phyloP scores from a whole-genome alignment of 2,888 invertebrate species.

The Piscicola geometra region DNA sequence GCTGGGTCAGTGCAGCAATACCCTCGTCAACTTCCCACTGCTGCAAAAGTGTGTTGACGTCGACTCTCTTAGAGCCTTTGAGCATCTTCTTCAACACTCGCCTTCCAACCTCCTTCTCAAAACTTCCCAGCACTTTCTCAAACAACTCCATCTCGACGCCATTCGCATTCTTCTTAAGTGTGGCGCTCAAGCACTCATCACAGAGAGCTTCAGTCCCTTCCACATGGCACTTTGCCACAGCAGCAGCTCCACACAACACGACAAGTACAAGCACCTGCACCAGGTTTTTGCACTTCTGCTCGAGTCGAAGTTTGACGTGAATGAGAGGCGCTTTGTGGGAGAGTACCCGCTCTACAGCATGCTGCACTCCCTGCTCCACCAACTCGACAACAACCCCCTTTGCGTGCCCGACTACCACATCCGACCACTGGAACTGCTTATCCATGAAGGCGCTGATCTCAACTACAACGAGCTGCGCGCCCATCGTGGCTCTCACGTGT shows the following conservation, averaged over 20 bases:
- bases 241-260: conserved; percentile 22
- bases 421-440: conserved; percentile 45
- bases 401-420: conserved; percentile 44
- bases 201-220: conserved; percentile 49
- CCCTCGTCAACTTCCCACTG: conserved; percentile 38
- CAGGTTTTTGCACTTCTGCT: conserved; percentile 48
- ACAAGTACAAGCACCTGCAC: conserved; percentile 47
- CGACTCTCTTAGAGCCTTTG: conserved; percentile 47
- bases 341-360: conserved; percentile 51
- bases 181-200: conserved; percentile 41
- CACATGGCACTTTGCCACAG: conserved; percentile 48
- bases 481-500: not conserved
- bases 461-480: conserved; percentile 48
- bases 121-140: conserved; percentile 48
- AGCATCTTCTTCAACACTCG: conserved; percentile 45
- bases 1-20: too few relatives aligned
- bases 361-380: conserved; percentile 45
- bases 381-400: conserved; percentile 45
- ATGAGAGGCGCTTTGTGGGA: conserved; percentile 46
- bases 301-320: conserved; percentile 47
- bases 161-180: conserved; percentile 47
- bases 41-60: conserved; percentile 47
- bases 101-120: conserved; percentile 44
- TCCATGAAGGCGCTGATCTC: conserved; percentile 49
- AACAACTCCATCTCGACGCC: conserved; percentile 47